Conservation (phyloP, 2,888 invertebrate genomes). For the Noctua fimbriata region DNA sequence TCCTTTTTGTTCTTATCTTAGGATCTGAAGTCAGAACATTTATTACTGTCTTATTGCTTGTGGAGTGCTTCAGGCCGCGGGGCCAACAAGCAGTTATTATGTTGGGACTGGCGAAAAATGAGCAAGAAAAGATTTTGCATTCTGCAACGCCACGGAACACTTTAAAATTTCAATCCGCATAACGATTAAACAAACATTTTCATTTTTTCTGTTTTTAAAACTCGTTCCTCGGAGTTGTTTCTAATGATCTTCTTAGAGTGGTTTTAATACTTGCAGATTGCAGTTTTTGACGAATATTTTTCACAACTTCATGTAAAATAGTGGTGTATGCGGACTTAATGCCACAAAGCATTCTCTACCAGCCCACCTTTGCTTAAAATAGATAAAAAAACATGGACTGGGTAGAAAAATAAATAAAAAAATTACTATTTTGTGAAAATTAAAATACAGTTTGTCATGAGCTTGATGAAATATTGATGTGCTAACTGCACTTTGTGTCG, state of each 20-base stretch:
- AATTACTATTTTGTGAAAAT: background rate
- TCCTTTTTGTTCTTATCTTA: conserved; percentile 86
- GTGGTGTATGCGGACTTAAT: background rate
- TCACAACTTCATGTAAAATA: background rate
- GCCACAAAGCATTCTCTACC: background rate
- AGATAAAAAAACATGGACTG: background rate
- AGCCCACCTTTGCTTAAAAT: background rate
- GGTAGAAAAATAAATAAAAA: background rate
- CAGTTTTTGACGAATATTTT: conserved; percentile 15
- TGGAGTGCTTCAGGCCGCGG: conserved; percentile 84
- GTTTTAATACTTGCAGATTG: conserved; percentile 44
- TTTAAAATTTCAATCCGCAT: conserved; percentile 71
- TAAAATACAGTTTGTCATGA: background rate
- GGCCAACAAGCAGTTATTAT: conserved; percentile 89
- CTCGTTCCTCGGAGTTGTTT: conserved; percentile 33
- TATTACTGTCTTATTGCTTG: conserved; percentile 90
- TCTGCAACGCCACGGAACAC: conserved; percentile 76
- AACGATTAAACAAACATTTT: conserved; percentile 69
- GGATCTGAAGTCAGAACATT: conserved; percentile 88
- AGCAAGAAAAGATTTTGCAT: conserved; percentile 84
- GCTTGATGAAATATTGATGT: background rate
- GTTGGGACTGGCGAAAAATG: conserved; percentile 88
- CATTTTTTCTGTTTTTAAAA: conserved; percentile 50
- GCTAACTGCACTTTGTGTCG: conserved; percentile 15
- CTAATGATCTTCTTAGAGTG: conserved; percentile 47